Evolutionary conservation across 53 echinoderm and acorn worm species (phyloP).

Genomic region (Paracentrotus lividus): DNA sequence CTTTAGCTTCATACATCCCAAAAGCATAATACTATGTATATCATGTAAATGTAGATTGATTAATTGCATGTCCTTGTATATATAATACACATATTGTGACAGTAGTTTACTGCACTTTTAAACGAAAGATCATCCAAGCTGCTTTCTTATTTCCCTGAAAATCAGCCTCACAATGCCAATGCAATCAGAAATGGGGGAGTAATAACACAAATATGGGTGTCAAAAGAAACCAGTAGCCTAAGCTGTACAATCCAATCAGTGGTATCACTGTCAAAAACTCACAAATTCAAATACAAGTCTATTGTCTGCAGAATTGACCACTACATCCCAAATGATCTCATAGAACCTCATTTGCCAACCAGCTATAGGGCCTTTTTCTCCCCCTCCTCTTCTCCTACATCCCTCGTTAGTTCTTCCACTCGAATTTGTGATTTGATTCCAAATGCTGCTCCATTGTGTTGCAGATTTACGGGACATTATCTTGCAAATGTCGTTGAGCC

Average conservation of each 20-base stretch:
- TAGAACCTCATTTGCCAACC: neutral
- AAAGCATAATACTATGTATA: neutral
- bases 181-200: conserved; percentile 8
- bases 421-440: conserved; percentile 1
- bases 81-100: neutral
- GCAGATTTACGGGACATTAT: conserved; percentile 7
- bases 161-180: neutral
- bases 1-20: too few species aligned
- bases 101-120: neutral
- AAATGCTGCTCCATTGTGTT: neutral
- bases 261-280: conserved; percentile 24
- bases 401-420: neutral
- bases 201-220: neutral
- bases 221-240: neutral
- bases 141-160: neutral
- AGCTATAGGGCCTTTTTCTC: neutral
- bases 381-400: neutral
- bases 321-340: neutral
- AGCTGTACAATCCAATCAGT: conserved; percentile 11
- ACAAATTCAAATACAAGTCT: neutral
- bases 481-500: conserved; percentile 2
- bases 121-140: neutral
- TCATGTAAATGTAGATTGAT: conserved; percentile 2
- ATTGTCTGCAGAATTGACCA: conserved; percentile 33
- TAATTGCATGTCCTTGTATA: neutral